Percentiles rank a stretch among this genome's conserved stretches.
Evolutionary conservation across 2,888 invertebrate genomes (phyloP).

Genomic region (Eupithecia centaureata): DNA sequence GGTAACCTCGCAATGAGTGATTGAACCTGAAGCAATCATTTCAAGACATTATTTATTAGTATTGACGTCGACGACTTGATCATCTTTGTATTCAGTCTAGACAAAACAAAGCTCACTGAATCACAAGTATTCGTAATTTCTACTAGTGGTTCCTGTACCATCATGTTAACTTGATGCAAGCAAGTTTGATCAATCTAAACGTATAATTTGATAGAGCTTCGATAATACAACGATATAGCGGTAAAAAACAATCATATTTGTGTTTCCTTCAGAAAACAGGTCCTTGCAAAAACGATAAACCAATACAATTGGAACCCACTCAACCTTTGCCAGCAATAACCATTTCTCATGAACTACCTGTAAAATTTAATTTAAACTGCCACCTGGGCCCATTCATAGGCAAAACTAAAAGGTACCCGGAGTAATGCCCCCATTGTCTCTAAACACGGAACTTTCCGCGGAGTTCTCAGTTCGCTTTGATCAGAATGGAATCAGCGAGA

Average conservation of each 20-base stretch:
- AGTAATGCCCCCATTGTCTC: conserved; percentile 17
- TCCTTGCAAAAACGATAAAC: too few relatives aligned
- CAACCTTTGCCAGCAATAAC: conserved; percentile 9
- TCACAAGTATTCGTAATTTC: background rate
- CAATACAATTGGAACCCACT: background rate
- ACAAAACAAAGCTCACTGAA: background rate
- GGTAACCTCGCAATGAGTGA: conserved; percentile 11
- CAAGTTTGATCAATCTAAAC: too few relatives aligned
- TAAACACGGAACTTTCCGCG: conserved; percentile 13
- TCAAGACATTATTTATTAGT: background rate
- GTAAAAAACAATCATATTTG: too few relatives aligned
- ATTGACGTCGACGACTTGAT: background rate
- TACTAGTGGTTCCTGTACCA: background rate
- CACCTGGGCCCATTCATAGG: conserved; percentile 3
- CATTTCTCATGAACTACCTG: conserved; percentile 5
- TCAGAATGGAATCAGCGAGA: conserved; percentile 33
- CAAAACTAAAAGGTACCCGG: conserved; percentile 12
- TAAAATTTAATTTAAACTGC: conserved; percentile 5
- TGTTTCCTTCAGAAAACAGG: too few relatives aligned
- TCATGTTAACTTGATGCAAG: background rate
- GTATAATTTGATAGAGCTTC: background rate
- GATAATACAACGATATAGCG: too few relatives aligned
- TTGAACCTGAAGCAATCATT: conserved; percentile 3
- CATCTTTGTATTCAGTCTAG: background rate
- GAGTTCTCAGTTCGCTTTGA: conserved; percentile 32